phyloP scores from a whole-genome alignment of 2,113 vertebrate genomes.

The Hirundichthys speculiger region DNA sequence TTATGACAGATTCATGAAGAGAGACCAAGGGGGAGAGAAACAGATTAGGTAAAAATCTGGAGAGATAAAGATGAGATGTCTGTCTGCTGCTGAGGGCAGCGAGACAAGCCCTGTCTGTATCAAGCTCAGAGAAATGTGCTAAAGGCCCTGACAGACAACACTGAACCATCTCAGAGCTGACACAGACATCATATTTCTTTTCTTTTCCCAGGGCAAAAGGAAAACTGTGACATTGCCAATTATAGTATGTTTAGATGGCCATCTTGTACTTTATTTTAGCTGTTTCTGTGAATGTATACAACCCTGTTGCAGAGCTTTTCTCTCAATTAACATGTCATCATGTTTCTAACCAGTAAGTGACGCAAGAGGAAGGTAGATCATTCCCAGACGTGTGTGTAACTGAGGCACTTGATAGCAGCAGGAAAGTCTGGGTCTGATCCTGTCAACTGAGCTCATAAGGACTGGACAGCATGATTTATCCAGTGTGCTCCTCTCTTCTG shows the following conservation, averaged over 20 bases:
- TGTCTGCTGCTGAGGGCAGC: constrained; percentile 79
- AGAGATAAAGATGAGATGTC: constrained; percentile 82
- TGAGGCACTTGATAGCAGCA: constrained; percentile 55
- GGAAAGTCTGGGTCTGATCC: constrained; percentile 63
- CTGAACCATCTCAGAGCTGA: constrained; percentile 72
- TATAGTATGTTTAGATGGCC: constrained; percentile 64
- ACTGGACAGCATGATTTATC: constrained; percentile 68
- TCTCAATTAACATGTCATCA: constrained; percentile 48
- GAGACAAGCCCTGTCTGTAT: constrained; percentile 78
- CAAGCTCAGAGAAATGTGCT: constrained; percentile 74
- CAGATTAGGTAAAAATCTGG: constrained; percentile 83
- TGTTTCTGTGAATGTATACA: constrained; percentile 38
- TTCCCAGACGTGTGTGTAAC: constrained; percentile 32
- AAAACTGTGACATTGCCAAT: constrained; percentile 73
- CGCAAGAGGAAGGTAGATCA: constrained; percentile 45
- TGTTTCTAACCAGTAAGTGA: constrained; percentile 35
- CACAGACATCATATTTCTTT: constrained; percentile 75
- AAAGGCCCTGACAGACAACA: constrained; percentile 77
- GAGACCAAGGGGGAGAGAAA: constrained; percentile 77
- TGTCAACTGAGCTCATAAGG: constrained; percentile 57
- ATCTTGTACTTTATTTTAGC: constrained; percentile 51
- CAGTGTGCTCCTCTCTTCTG: constrained; percentile 33
- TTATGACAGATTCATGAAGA: constrained; percentile 83
- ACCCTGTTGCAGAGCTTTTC: constrained; percentile 28
- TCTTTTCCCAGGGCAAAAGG: constrained; percentile 68